phyloP scores from a whole-genome alignment of 2,113 vertebrate species.

The Albula glossodonta region DNA sequence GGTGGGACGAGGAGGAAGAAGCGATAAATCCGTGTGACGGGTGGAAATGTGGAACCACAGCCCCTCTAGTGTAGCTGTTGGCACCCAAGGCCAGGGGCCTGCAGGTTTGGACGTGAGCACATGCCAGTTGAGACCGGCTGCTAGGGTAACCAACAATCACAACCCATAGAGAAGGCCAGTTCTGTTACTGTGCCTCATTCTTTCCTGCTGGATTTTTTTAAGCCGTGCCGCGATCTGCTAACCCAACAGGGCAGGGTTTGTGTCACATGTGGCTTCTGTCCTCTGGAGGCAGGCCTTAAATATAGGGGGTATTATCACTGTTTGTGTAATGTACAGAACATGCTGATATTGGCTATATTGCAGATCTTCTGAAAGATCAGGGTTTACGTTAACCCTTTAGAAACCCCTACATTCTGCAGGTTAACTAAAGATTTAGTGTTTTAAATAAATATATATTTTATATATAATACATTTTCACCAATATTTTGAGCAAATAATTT shows the following conservation, averaged over 20 bases:
- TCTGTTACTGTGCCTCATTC: not conserved
- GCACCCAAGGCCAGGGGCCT: not conserved
- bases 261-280: not conserved
- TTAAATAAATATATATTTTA: too few species aligned
- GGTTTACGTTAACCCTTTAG: too few species aligned
- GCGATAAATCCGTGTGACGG: not conserved
- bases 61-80: slow-evolving; percentile 11
- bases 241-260: not conserved
- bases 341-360: too few species aligned
- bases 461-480: too few species aligned
- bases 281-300: not conserved
- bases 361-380: too few species aligned
- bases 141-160: not conserved
- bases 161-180: not conserved
- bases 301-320: too few species aligned
- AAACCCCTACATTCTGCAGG: too few species aligned
- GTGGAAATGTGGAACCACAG: not conserved
- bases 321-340: too few species aligned
- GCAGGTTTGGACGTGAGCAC: not conserved
- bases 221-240: not conserved
- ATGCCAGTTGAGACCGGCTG: not conserved
- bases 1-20: not conserved
- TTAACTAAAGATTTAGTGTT: too few species aligned
- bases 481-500: too few species aligned
- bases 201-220: not conserved